A percentile compares a stretch with the other conserved stretches of the same genome.
These are phyloP conservation scores for Dasypogon diadema DNA, from an alignment of 2,888 invertebrate genomes.

Conservation along the genomic window DNA sequence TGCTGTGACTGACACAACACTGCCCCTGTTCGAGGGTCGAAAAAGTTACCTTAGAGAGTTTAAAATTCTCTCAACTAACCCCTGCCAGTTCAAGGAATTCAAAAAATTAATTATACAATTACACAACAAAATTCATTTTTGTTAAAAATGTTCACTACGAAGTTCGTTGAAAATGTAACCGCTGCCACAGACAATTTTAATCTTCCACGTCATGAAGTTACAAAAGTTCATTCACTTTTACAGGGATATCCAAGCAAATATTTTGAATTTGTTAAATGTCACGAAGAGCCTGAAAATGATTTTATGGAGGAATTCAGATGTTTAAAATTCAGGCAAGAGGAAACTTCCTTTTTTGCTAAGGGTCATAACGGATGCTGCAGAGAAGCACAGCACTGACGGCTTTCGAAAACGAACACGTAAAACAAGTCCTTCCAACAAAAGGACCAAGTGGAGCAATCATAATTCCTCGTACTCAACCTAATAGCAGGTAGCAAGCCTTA, in stretches of 20 bases:
- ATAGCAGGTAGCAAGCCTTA: not conserved
- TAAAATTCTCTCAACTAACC: too few relatives aligned
- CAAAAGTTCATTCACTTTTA: not conserved
- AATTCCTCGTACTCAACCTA: conserved; percentile 1
- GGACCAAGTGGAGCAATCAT: conserved; percentile 16
- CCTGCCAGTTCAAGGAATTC: too few relatives aligned
- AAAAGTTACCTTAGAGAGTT: too few relatives aligned
- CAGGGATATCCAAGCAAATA: not conserved
- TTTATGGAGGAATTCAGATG: not conserved
- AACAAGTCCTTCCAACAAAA: not conserved
- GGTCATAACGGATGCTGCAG: not conserved
- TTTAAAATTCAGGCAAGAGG: not conserved
- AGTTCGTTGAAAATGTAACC: too few relatives aligned
- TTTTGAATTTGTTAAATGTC: not conserved
- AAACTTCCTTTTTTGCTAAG: not conserved
- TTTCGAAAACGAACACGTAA: not conserved
- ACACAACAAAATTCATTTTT: too few relatives aligned
- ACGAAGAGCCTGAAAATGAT: not conserved
- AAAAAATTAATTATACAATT: too few relatives aligned
- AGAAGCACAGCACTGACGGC: not conserved
- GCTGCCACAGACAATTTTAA: not conserved
- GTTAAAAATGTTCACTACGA: too few relatives aligned
- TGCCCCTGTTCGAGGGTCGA: too few relatives aligned
- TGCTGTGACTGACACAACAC: too few relatives aligned
- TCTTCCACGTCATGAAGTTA: not conserved